phyloP scores from a whole-genome alignment of 2,888 invertebrate species.

The Hydrotaea diabolus region DNA sequence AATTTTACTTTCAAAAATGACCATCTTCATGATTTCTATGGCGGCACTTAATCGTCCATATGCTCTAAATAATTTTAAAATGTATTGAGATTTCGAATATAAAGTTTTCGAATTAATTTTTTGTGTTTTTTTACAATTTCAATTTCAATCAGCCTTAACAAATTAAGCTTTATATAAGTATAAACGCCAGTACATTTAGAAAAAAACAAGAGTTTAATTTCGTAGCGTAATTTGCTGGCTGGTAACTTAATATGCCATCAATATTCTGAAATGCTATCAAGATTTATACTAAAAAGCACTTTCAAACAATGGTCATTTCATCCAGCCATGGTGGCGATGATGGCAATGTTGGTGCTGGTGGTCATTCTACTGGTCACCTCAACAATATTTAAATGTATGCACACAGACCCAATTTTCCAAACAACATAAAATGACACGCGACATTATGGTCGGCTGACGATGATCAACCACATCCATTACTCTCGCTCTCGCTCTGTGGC shows the following conservation, averaged over 20 bases:
- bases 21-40: too few species aligned
- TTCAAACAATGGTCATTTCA: neutral
- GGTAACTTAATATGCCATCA: conserved; percentile 3
- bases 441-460: conserved; percentile 43
- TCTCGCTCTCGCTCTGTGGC: neutral
- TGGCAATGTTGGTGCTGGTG: neutral
- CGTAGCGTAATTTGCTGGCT: neutral
- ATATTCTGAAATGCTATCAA: conserved; percentile 6
- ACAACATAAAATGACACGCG: conserved; percentile 56
- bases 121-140: too few species aligned
- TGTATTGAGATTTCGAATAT: too few species aligned
- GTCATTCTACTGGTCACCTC: conserved; percentile 23
- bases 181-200: too few species aligned
- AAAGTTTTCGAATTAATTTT: too few species aligned
- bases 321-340: neutral
- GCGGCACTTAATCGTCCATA: too few species aligned
- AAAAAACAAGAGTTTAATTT: neutral
- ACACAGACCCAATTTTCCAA: conserved; percentile 34
- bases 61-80: too few species aligned
- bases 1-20: too few species aligned
- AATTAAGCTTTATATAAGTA: too few species aligned
- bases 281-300: neutral
- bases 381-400: conserved; percentile 3
- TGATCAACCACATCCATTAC: neutral
- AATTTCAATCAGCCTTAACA: too few species aligned